Base-by-base conservation (phyloP, 2,888 invertebrate genomes). In the Lapara coniferarum region DNA sequence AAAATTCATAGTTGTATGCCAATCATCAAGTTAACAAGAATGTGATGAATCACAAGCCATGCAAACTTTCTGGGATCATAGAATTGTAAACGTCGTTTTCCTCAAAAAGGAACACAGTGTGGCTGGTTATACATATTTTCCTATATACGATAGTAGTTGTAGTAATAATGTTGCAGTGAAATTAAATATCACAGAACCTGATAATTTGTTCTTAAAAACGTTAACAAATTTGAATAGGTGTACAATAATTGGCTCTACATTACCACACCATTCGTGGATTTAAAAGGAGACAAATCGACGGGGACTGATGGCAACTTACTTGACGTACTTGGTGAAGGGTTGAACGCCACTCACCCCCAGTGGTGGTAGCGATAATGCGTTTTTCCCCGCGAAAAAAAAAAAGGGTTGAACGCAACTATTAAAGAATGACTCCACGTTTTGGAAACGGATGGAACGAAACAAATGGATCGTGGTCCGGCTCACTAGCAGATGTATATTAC, bases 241-340 rank as follows among this genome's bases (percentile, higher is more conserved):
- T 67, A 83, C 85, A 0, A 70, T 92, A 16, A 81, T 78, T 19
- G 90, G 83, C 1, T 91, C 92, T 0, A 89, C 90, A 1, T 92
- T 89, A 67, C 73, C 78, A 69, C 91, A 89, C 92, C 91, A 1
- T 91, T 81, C 66, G 90, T 91, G 89, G 74, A 77, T 1, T 77
- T 91, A 67, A 74, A 66, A 6, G 73, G 84, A 68, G 88, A 82
- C 14, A 75, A 70, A n/a, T 85, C 88, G 0, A 74, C 46, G 2
- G 92, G 92, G 2, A 80, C 85, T 19, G 90, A 92, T 72, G 92
- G 91, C 6, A 87, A 90, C 71, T 76, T 92, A 63, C 73, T 92
- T 1, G 67, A 72, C 49, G 75, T 90, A 13, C 77, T 92, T 67
- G 82, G 82, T 8, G 73, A 87, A 37, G 79, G 79, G 2, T 71